Conservation (phyloP, 2,797 vertebrate species). For the Vireo griseus region DNA sequence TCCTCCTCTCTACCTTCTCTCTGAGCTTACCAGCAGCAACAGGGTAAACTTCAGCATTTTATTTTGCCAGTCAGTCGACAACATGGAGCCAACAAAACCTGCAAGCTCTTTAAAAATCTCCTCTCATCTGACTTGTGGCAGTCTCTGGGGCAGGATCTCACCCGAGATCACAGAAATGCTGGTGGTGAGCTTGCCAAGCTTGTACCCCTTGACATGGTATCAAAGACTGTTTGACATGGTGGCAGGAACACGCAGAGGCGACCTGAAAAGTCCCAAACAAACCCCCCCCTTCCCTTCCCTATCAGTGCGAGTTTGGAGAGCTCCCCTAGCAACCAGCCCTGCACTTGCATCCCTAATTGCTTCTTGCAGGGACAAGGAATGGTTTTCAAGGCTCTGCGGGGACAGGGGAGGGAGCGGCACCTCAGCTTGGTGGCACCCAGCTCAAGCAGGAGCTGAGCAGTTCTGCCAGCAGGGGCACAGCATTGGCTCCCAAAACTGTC, state of each 20-base stretch:
- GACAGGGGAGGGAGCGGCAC: fast-evolving
- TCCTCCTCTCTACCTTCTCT: neutral
- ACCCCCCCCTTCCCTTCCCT: neutral
- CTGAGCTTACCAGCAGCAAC: neutral
- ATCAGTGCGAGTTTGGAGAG: neutral
- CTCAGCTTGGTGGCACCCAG: neutral
- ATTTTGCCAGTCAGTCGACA: neutral
- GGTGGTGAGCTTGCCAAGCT: neutral
- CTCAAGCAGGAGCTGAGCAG: too few species aligned
- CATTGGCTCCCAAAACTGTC: neutral
- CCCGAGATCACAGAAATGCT: neutral
- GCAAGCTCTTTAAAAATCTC: neutral
- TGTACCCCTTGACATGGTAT: neutral
- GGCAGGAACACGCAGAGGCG: neutral
- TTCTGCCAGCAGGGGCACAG: neutral
- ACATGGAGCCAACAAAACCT: neutral
- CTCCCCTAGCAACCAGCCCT: neutral
- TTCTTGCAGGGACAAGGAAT: neutral
- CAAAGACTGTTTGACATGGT: neutral
- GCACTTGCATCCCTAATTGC: neutral
- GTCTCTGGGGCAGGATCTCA: neutral
- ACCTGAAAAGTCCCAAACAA: neutral
- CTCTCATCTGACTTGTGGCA: neutral
- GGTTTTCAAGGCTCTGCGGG: neutral
- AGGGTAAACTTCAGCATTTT: neutral